These are phyloP conservation scores for Catocala sponsa DNA, from an alignment of 2,888 invertebrate species.

Conservation along the genomic window DNA sequence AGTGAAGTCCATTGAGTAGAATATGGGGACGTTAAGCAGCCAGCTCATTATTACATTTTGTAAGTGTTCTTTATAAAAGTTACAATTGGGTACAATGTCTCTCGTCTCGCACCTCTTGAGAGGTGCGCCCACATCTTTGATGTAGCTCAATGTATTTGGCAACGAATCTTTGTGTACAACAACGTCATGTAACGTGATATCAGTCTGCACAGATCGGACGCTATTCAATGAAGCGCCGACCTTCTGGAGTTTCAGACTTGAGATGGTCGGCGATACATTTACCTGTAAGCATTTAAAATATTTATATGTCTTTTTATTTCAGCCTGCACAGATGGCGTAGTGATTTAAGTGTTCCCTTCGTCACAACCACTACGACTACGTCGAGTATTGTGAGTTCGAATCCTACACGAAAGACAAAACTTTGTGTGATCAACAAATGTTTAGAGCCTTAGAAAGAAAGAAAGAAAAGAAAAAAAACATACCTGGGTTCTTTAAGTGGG, in stretches of 20 bases:
- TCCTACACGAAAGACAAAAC: too few species aligned
- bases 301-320: not conserved
- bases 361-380: too few species aligned
- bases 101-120: slow-evolving; percentile 17
- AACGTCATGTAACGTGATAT: slow-evolving; percentile 32
- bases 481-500: too few species aligned
- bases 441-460: too few species aligned
- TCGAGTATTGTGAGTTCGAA: too few species aligned
- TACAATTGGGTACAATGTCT: slow-evolving; percentile 30
- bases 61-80: slow-evolving; percentile 53
- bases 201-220: slow-evolving; percentile 29
- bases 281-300: slow-evolving; percentile 23
- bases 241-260: not conserved
- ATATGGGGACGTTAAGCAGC: slow-evolving; percentile 59
- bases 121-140: slow-evolving; percentile 1
- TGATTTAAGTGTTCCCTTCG: too few species aligned
- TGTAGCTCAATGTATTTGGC: slow-evolving; percentile 1
- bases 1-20: slow-evolving; percentile 38
- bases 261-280: slow-evolving; percentile 32
- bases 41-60: slow-evolving; percentile 55
- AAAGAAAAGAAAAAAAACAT: too few species aligned
- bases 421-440: too few species aligned
- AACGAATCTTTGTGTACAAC: slow-evolving; percentile 2
- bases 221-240: not conserved
- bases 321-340: too few species aligned